Evolutionary conservation across 2,888 invertebrate species (phyloP), one percentile per base, ranked within the genome.

Genomic region (Sesia apiformis): DNA sequence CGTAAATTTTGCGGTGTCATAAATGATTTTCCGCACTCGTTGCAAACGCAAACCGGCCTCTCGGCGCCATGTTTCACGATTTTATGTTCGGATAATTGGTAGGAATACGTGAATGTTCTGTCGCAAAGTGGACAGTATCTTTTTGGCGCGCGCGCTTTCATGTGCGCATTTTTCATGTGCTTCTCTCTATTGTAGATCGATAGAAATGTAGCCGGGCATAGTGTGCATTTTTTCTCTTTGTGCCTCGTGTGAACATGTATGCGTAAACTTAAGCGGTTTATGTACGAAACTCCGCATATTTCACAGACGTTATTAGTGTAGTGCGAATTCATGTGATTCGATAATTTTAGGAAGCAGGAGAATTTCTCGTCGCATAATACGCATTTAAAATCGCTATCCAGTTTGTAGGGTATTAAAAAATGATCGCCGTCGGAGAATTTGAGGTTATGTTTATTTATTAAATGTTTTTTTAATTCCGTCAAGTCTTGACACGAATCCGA

Each of bases 291-390:
- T 0, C 78, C 80, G 46, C 80, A 80, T 0, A 61, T 67, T 4
- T 79, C 79, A 4, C 80, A 80, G 0, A 79, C 71, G 46, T 79
- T 71, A 49, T 72, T 70, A 0, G 61, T 66, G 4, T 68, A 77
- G 55, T 80, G 80, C 0, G 54, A 57, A 40, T 80, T 75, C 80
- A 79, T 80, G 40, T 80, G 80, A 3, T 71, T 65, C 0, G 69
- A 64, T 38, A 81, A 42, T 0, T 67, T 59, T 0, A 66, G 59
- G 54, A 71, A 79, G 0, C 69, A 70, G 4, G 74, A 69, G 40
- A 74, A 77, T 3, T 60, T 56, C 3, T 64, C 52, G 0, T 62
- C 56, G 52, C 81, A 81, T 0, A 72, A 4, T 0, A 62, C 62
- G 49, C 81, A 81, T 7, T 61, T 55, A n/a, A 69, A 59, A 0